Evolutionary conservation across 1,140 invertebrate genomes (phyloP).

Genomic region (Caerostris darwini): DNA sequence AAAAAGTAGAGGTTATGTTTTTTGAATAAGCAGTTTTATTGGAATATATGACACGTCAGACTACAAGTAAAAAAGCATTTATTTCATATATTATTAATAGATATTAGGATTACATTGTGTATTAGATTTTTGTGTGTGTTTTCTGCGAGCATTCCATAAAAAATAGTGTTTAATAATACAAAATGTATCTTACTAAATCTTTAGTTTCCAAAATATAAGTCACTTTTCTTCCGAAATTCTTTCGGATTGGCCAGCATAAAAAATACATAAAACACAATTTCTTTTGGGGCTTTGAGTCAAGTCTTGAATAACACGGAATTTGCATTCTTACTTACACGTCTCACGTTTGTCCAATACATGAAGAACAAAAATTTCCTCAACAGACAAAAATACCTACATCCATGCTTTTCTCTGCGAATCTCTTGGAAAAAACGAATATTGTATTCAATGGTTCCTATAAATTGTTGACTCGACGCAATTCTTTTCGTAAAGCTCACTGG

Average conservation of each 20-base stretch:
- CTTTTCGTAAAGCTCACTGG: neutral
- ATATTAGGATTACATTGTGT: too few relatives aligned
- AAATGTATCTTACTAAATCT: too few relatives aligned
- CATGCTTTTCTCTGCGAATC: neutral
- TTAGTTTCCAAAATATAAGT: neutral
- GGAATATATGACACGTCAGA: too few relatives aligned
- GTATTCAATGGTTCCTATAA: neutral
- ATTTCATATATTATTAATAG: too few relatives aligned
- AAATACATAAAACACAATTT: conserved; percentile 37
- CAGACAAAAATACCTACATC: neutral
- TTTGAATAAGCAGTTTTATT: too few relatives aligned
- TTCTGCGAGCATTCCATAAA: too few relatives aligned
- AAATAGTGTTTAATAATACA: too few relatives aligned
- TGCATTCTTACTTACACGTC: conserved; percentile 7
- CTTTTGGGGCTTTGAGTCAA: conserved; percentile 1
- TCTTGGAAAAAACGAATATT: neutral
- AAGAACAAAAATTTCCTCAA: conserved; percentile 14
- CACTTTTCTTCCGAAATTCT: neutral
- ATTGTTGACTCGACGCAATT: neutral
- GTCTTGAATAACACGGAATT: conserved; percentile 44
- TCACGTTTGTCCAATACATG: neutral
- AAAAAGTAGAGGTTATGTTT: too few relatives aligned
- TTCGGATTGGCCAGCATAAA: neutral
- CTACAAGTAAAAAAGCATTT: too few relatives aligned
- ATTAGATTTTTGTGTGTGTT: too few relatives aligned